These are phyloP conservation scores for Tachysurus fulvidraco DNA, from an alignment of 2,113 vertebrate species.

Conservation along the genomic window DNA sequence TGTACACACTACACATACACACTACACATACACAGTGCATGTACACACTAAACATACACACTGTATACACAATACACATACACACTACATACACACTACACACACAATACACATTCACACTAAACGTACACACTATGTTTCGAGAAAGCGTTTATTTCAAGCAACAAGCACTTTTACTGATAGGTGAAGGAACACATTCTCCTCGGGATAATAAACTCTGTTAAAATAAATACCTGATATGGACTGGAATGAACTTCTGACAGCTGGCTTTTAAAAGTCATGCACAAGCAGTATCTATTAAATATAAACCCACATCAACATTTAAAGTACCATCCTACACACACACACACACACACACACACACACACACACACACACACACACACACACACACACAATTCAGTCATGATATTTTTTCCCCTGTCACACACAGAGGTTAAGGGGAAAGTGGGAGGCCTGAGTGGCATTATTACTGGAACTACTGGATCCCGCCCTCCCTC, in stretches of 20 bases:
- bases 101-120: too few relatives aligned
- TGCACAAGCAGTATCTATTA: background rate
- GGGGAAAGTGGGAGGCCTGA: constrained; percentile 45
- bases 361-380: constrained; percentile 30
- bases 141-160: too few relatives aligned
- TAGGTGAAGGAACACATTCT: background rate
- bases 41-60: too few relatives aligned
- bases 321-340: background rate
- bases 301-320: background rate
- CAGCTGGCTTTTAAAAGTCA: background rate
- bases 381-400: constrained; percentile 21
- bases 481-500: constrained; percentile 36
- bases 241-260: background rate
- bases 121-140: too few relatives aligned
- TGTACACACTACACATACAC: too few relatives aligned
- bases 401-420: constrained; percentile 29
- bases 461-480: constrained; percentile 50
- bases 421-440: constrained; percentile 43
- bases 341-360: constrained; percentile 14
- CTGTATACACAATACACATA: too few relatives aligned
- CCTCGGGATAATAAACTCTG: background rate
- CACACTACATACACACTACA: too few relatives aligned
- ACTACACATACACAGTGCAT: too few relatives aligned
- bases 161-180: background rate
- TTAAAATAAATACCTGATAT: background rate